These are phyloP conservation scores for Myripristis murdjan DNA, from an alignment of 2,797 vertebrate genomes.

Conservation along the genomic window DNA sequence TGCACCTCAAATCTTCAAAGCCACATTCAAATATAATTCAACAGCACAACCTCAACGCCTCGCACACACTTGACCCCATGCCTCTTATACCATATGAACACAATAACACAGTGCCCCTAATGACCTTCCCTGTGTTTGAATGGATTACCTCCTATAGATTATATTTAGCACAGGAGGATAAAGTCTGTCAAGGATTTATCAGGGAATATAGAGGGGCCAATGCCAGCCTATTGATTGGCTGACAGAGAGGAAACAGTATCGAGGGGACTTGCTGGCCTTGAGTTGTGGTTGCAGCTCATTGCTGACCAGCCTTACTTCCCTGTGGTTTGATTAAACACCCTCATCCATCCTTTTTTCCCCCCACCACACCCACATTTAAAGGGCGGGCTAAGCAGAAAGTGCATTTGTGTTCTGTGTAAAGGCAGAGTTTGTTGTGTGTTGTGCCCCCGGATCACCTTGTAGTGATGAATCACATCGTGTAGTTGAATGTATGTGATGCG, in stretches of 20 bases:
- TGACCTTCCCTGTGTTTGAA: neutral
- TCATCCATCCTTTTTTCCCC: slow-evolving; percentile 57
- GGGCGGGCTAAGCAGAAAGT: slow-evolving; percentile 57
- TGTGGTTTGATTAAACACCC: slow-evolving; percentile 52
- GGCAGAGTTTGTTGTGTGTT: slow-evolving; percentile 6
- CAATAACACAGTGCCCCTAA: neutral
- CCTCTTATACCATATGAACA: slow-evolving; percentile 8
- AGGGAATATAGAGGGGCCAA: slow-evolving; percentile 5
- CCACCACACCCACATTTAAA: slow-evolving; percentile 44
- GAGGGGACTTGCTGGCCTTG: slow-evolving; percentile 41
- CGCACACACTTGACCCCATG: slow-evolving; percentile 1
- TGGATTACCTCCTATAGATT: neutral
- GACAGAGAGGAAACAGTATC: slow-evolving; percentile 42
- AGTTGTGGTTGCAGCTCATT: slow-evolving; percentile 51
- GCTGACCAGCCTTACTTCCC: slow-evolving; percentile 59
- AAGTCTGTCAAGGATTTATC: slow-evolving; percentile 27
- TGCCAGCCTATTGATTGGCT: slow-evolving; percentile 46
- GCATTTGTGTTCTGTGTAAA: slow-evolving; percentile 44
- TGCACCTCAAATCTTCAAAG: neutral
- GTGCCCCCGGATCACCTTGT: slow-evolving; percentile 10
- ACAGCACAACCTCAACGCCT: neutral
- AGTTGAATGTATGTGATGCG: slow-evolving; percentile 37
- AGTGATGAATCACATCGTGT: slow-evolving; percentile 46
- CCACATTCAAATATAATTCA: slow-evolving; percentile 4
- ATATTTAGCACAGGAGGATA: slow-evolving; percentile 14